Evolutionary conservation across 2,113 vertebrate species (phyloP), one percentile per base, ranked within the genome.

Genomic region (Alouatta palliata): DNA sequence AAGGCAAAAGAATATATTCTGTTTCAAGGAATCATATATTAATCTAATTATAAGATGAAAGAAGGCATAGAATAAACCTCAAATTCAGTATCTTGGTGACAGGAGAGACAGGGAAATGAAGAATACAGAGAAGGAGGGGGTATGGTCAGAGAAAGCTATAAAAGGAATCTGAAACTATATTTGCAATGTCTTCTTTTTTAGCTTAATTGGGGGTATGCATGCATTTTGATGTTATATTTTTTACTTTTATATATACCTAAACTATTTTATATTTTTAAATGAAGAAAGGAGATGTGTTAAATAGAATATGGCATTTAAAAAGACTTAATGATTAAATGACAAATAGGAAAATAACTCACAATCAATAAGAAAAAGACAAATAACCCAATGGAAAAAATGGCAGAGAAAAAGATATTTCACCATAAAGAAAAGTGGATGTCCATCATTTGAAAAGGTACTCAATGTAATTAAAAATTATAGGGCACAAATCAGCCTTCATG

Each of bases 171-270:
- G 83, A 66, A 92, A 30, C 16, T 87, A 0, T 45, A 32, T 77
- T 79, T 88, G 30, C 71, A 58, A 11, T 82, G 19, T 89, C 91
- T 89, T 89, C 81, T 85, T 94, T 93, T 4, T 30, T 87, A 70
- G 21, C 1, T 87, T 35, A 83, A 73, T 84, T 7, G 58, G 25
- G 23, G 4, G 8, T 27, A 45, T 2, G 76, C 27, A 66, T 35
- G 23, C 21, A 73, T 61, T 68, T 90, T 82, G 61, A 90, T 45
- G 35, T 66, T 82, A 43, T n/a, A 4, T 77, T 54, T 47, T 89
- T 87, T 58, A 88, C 25, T 11, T 71, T 86, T 43, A 6, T 49
- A 2, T 73, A 37, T 5, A 19, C 37, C 19, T 81, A 10, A 61
- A 88, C 23, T 66, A 64, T 2, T 77, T 84, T 32, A 76, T 43